These are phyloP conservation scores for Progne subis DNA, from an alignment of 2,113 vertebrate species.

Conservation along the genomic window DNA sequence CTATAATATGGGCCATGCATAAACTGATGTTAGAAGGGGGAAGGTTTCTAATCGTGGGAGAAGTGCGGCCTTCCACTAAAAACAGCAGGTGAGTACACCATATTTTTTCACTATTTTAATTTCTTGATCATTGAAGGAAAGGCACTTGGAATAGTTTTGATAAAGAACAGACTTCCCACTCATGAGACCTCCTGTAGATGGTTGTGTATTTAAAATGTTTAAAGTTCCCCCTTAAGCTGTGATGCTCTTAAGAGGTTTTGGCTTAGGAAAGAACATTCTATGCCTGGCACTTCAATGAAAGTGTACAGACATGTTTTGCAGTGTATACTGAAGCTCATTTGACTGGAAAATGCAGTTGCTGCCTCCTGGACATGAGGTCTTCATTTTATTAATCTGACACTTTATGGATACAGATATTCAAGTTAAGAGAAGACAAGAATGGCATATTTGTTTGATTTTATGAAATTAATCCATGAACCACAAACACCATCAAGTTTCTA, in stretches of 20 bases:
- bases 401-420: neutral
- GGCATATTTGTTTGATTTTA: neutral
- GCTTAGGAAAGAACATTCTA: neutral
- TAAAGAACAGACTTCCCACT: neutral
- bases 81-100: fast-evolving
- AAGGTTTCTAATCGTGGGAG: neutral
- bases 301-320: neutral
- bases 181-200: fast-evolving
- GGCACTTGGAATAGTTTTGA: neutral
- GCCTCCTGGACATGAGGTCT: neutral
- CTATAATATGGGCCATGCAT: neutral
- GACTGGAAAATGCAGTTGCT: neutral
- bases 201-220: neutral
- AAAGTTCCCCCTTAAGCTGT: neutral
- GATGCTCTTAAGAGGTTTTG: neutral
- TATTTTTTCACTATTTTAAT: neutral
- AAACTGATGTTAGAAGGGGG: neutral
- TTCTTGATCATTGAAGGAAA: neutral
- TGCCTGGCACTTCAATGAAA: neutral
- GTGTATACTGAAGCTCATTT: neutral
- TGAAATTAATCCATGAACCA: neutral
- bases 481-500: neutral
- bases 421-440: neutral
- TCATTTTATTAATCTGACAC: neutral
- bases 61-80: neutral